Conservation (phyloP, 2,888 invertebrate genomes). For the Synanthedon andrenaeformis region DNA sequence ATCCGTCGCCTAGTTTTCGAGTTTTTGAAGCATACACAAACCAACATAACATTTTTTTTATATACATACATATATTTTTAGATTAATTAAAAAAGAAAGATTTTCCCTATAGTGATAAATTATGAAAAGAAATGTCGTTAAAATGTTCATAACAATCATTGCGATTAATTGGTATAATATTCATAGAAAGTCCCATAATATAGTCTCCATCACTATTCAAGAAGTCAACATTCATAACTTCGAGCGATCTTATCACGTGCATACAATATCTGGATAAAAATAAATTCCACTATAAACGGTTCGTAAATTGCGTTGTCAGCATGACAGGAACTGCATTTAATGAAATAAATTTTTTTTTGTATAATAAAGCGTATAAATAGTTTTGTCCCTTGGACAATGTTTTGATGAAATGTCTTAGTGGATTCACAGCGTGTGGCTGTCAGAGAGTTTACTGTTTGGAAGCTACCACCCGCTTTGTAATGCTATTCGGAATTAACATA, state of each 20-base stretch:
- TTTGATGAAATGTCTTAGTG: conserved; percentile 56
- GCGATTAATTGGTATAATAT: conserved; percentile 35
- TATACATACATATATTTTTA: too few relatives aligned
- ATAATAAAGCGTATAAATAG: conserved; percentile 41
- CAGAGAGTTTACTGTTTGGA: conserved; percentile 48
- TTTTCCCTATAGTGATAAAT: too few relatives aligned
- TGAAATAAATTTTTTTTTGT: conserved; percentile 36
- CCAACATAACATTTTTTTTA: too few relatives aligned
- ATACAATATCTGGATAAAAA: conserved; percentile 35
- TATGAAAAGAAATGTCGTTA: too few relatives aligned
- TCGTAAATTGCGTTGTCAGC: conserved; percentile 64
- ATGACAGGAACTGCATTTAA: conserved; percentile 46
- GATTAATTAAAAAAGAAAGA: too few relatives aligned
- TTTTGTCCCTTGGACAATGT: conserved; percentile 46
- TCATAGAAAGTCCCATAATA: too few relatives aligned
- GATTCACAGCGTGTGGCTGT: conserved; percentile 50
- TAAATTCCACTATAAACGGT: conserved; percentile 59
- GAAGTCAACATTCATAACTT: not conserved
- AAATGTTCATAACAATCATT: conserved; percentile 17
- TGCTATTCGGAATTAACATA: conserved; percentile 45
- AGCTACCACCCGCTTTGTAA: conserved; percentile 45
- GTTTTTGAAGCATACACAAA: too few relatives aligned
- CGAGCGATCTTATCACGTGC: conserved; percentile 47
- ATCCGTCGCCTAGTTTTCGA: too few relatives aligned
- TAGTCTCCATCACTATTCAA: not conserved